Conservation (phyloP, 2,113 vertebrate genomes). For the Scytalopus superciliaris region DNA sequence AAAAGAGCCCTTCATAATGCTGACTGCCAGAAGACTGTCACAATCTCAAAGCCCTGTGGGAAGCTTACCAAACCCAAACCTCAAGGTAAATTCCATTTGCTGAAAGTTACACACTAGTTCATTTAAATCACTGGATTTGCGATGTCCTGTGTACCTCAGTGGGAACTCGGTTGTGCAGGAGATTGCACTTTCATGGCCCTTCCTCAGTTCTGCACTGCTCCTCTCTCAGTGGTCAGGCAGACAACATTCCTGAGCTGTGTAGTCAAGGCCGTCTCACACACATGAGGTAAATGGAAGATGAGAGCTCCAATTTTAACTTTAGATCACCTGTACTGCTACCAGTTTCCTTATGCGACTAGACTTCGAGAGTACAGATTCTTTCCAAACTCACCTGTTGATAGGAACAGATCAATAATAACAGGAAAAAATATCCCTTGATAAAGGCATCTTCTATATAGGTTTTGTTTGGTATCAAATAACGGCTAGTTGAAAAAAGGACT, state of each 20-base stretch:
- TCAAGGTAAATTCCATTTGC: constrained; percentile 80
- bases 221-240: background rate
- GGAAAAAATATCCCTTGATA: background rate
- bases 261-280: background rate
- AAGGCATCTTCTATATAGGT: background rate
- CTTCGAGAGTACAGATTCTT: background rate
- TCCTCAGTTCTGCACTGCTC: background rate
- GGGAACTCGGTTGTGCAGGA: background rate
- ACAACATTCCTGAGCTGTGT: background rate
- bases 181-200: background rate
- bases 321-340: background rate
- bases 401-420: background rate
- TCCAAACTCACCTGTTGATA: background rate
- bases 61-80: constrained; percentile 91
- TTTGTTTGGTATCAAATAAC: background rate
- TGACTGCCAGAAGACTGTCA: constrained; percentile 88
- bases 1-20: constrained; percentile 94
- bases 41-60: constrained; percentile 92
- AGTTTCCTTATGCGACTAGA: background rate
- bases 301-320: background rate
- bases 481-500: background rate
- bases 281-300: background rate
- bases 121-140: background rate
- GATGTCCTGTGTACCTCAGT: background rate
- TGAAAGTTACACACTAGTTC: background rate